A percentile compares a stretch with the other conserved stretches of the same genome.
Evolutionary conservation across 2,888 invertebrate species (phyloP).

Genomic region (Acrobasis consociella): DNA sequence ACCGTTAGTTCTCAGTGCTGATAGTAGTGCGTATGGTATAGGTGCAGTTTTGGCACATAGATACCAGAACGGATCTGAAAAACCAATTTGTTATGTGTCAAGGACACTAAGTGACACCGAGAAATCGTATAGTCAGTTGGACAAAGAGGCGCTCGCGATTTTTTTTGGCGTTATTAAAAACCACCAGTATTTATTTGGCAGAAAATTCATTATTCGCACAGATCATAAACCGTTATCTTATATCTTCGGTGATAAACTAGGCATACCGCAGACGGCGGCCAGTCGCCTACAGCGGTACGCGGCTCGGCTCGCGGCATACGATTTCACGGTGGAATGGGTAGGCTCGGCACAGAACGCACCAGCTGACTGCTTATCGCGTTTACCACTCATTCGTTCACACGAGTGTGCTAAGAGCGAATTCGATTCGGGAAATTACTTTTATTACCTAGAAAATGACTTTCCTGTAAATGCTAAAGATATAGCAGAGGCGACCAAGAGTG

Average conservation of each 20-base stretch:
- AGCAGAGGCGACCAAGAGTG: background rate
- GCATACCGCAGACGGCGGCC: constrained; percentile 1
- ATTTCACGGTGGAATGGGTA: constrained; percentile 35
- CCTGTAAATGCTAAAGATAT: background rate
- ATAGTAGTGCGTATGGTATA: constrained; percentile 27
- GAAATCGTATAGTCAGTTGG: constrained; percentile 31
- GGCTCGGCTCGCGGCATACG: constrained; percentile 38
- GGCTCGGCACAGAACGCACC: constrained; percentile 24
- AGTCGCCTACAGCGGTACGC: constrained; percentile 30
- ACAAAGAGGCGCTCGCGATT: constrained; percentile 2
- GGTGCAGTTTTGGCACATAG: constrained; percentile 27
- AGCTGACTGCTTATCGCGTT: constrained; percentile 35
- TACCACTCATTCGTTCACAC: constrained; percentile 21
- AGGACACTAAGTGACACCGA: constrained; percentile 39
- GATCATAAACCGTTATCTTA: background rate
- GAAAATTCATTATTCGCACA: background rate
- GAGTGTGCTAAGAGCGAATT: background rate
- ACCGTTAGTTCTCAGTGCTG: constrained; percentile 3
- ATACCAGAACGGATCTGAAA: no score
- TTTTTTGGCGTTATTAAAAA: background rate
- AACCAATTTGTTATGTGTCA: constrained; percentile 27
- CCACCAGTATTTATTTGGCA: background rate
- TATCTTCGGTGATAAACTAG: background rate
- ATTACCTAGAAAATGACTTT: background rate
- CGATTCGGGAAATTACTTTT: background rate